Evolutionary conservation across 2,888 invertebrate genomes (phyloP).

Genomic region (Drosophila quinaria): DNA sequence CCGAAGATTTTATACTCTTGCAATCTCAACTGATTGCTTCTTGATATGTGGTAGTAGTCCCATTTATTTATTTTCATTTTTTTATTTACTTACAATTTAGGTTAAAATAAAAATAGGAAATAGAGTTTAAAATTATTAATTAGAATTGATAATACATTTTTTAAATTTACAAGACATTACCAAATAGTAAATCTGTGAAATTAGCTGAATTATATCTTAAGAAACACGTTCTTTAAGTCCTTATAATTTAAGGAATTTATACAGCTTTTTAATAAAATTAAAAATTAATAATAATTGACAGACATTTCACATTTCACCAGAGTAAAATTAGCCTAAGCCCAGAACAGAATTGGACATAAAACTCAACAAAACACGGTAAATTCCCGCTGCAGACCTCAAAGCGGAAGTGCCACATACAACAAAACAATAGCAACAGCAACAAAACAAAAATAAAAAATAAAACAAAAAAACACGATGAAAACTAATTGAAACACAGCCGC

Average conservation of each 20-base stretch:
- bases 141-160: too few species aligned
- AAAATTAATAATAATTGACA: conserved; percentile 15
- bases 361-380: neutral
- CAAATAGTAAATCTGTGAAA: too few species aligned
- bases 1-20: neutral
- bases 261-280: neutral
- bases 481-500: conserved; percentile 26
- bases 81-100: too few species aligned
- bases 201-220: neutral
- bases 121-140: too few species aligned
- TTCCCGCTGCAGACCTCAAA: conserved; percentile 14
- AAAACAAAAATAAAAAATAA: neutral
- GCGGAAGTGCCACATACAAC: conserved; percentile 29
- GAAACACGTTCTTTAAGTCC: neutral
- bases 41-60: neutral
- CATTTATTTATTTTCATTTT: too few species aligned
- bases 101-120: too few species aligned
- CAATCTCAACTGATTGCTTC: neutral
- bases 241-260: neutral
- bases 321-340: neutral
- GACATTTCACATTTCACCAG: conserved; percentile 4
- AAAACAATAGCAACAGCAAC: neutral
- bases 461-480: neutral
- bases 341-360: neutral
- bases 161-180: too few species aligned